Base-by-base conservation (phyloP, 1,140 invertebrate genomes). In the Sycophila sp. region DNA sequence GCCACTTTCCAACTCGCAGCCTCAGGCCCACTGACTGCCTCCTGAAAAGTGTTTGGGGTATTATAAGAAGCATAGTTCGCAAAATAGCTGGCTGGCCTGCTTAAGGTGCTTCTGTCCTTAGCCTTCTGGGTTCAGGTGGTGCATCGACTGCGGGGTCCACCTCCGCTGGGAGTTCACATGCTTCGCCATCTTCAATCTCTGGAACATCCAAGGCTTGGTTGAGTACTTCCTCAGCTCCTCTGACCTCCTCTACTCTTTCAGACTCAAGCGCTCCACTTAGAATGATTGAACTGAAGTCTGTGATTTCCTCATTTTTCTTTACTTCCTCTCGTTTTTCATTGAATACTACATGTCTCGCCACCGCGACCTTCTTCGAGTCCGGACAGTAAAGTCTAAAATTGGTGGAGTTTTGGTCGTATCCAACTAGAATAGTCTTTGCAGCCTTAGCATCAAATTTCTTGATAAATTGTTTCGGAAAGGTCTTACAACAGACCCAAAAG, bases 1-100 rank as follows among this genome's bases (percentile, higher is more conserved):
- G 76, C 75, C 45, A 42, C 49, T 30, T 60, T 42, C 75, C 72
- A 78, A 13, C 75, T 68, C 15, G 51, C 40, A 17, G 64, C 38
- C 15, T 76, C 49, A n/a, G 60, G 24, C n/a, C 72, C 59, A 13
- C 22, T 53, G 0, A 72, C 19, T 4, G 76, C 76, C 26, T 78
- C 76, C n/a, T 77, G 36, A 36, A 68, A 72, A 2, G 17, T 75
- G 10, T 47, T 0, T 8, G 73, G 71, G n/a, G 65, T 32, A 17
- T 40, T 17, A 42, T 34, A 65, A 19, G 69, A 66, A 13, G 62
- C 17, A 55, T 45, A 32, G 36, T 72, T 72, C 11, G 36, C 38
- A 6, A 42, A 19, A 17, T 42, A 60, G 26, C 24, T 42, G 1
- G 8, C 6, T 4, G 58, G 58, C 5, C 0, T 13, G 24, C 17